Evolutionary conservation across 2,888 invertebrate genomes (phyloP).

Genomic region (Agriotes lineatus): DNA sequence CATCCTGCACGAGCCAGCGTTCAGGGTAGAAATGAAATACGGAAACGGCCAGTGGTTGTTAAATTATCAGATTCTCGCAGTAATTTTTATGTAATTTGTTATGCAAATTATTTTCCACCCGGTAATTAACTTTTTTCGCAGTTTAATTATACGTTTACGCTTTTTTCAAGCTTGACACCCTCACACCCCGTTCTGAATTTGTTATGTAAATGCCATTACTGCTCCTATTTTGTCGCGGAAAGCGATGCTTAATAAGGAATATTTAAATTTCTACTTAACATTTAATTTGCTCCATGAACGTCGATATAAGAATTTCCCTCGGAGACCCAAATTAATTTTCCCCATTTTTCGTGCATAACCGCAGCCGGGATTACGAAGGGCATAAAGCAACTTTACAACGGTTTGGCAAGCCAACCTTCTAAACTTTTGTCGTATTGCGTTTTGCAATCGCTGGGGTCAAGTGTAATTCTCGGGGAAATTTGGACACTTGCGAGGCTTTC

Average conservation of each 20-base stretch:
- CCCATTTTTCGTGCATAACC: too few relatives aligned
- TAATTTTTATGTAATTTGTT: conserved; percentile 46
- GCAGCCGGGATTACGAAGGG: too few relatives aligned
- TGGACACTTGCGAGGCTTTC: conserved; percentile 19
- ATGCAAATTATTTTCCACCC: conserved; percentile 43
- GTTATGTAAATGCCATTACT: conserved; percentile 32
- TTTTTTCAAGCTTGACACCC: conserved; percentile 34
- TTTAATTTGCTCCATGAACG: too few relatives aligned
- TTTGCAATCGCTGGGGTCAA: conserved; percentile 22
- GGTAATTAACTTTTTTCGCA: conserved; percentile 43
- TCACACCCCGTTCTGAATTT: conserved; percentile 26
- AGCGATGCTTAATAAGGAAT: conserved; percentile 15
- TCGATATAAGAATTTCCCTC: too few relatives aligned
- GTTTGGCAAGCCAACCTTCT: not conserved
- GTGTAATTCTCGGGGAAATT: conserved; percentile 28
- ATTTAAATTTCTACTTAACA: conserved; percentile 20
- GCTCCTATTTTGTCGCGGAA: conserved; percentile 16
- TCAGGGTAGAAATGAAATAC: conserved; percentile 17
- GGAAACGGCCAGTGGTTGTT: conserved; percentile 19
- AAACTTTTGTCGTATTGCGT: not conserved
- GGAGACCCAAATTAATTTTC: too few relatives aligned
- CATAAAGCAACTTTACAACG: too few relatives aligned
- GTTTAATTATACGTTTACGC: conserved; percentile 37
- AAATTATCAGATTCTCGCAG: conserved; percentile 39
- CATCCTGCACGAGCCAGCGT: conserved; percentile 15